Evolutionary conservation across 2,888 invertebrate genomes (phyloP).

Genomic region (Lobophora halterata): DNA sequence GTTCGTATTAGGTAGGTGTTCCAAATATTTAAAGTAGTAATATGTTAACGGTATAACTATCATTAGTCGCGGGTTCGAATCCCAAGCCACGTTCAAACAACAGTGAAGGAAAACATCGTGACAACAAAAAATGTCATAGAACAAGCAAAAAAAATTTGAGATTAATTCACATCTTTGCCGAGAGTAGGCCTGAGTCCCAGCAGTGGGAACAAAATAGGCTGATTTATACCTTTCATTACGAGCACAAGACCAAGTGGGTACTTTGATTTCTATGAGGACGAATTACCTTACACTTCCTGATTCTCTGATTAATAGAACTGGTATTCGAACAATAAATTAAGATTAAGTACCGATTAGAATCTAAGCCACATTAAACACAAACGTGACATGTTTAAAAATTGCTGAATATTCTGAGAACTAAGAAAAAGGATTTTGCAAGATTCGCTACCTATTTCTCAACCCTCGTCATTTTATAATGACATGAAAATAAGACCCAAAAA

Average conservation of each 20-base stretch:
- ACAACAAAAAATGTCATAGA: no score
- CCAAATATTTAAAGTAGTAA: no score
- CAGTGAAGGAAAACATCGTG: no score
- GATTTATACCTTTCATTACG: no score
- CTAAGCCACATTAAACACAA: constrained; percentile 16
- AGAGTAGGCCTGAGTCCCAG: no score
- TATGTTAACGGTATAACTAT: no score
- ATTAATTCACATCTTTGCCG: no score
- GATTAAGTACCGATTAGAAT: constrained; percentile 18
- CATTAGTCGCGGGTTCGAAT: no score
- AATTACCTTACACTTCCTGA: constrained; percentile 21
- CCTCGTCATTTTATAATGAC: constrained; percentile 17
- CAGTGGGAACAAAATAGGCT: no score
- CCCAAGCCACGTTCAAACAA: no score
- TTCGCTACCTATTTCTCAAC: constrained; percentile 14
- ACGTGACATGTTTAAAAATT: constrained; percentile 26
- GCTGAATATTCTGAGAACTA: constrained; percentile 22
- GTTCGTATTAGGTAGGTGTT: constrained; percentile 24
- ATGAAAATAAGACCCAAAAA: constrained; percentile 26
- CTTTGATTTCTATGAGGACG: constrained; percentile 52
- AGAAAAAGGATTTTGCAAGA: constrained; percentile 25
- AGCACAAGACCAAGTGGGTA: no score
- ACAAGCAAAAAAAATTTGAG: no score
- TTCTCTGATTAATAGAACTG: constrained; percentile 14
- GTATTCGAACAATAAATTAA: constrained; percentile 24